Conservation (phyloP, 2,113 vertebrate species). For the Platanista minor region DNA sequence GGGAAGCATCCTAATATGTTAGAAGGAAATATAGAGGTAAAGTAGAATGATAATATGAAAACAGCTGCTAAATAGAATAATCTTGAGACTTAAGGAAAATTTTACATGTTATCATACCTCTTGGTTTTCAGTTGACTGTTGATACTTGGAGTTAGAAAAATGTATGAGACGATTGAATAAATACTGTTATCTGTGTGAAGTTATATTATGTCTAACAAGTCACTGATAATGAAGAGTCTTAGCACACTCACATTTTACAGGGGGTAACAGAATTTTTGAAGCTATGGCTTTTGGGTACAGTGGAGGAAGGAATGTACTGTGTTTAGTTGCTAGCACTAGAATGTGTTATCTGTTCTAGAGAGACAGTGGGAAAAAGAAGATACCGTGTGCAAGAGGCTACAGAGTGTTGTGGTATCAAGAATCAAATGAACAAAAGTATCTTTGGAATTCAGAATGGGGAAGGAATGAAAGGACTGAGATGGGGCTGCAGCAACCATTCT, state of each 20-base stretch:
- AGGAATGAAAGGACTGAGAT: neutral
- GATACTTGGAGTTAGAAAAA: neutral
- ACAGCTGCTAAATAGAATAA: neutral
- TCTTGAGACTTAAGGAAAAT: neutral
- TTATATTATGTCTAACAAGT: neutral
- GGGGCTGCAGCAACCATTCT: neutral
- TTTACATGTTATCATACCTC: neutral
- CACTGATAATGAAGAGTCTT: neutral
- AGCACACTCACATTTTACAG: neutral
- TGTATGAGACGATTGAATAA: neutral
- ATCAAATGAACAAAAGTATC: neutral
- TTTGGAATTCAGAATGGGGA: slow-evolving; percentile 7
- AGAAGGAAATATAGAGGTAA: neutral
- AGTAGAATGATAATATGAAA: neutral
- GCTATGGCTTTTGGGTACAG: neutral
- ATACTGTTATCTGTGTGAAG: neutral
- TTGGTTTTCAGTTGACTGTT: neutral
- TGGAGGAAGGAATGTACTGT: neutral
- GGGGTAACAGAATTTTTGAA: neutral
- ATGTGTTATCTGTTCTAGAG: neutral
- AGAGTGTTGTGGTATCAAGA: neutral
- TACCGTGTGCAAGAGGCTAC: neutral
- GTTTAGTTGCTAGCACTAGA: neutral
- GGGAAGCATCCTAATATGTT: slow-evolving; percentile 17
- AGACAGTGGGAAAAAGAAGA: neutral